Conservation (phyloP, 2,888 invertebrate genomes). For the Stomorhina lunata region DNA sequence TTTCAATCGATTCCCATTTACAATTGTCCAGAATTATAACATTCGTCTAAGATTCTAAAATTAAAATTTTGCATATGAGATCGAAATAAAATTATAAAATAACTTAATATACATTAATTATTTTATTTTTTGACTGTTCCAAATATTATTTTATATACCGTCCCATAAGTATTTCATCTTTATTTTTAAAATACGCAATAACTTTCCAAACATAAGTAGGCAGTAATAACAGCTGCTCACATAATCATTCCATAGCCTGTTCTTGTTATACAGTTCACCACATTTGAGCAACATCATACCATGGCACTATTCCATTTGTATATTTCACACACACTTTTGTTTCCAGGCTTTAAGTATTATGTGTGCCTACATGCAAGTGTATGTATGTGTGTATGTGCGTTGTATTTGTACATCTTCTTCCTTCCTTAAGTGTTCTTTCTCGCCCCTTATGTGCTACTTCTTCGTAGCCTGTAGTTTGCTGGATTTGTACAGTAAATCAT, state of each 20-base stretch:
- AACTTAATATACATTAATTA: too few species aligned
- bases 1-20: too few species aligned
- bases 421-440: constrained; percentile 8
- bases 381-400: not conserved
- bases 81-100: too few species aligned
- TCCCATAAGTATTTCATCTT: not conserved
- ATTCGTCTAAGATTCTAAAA: too few species aligned
- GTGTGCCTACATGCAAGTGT: not conserved
- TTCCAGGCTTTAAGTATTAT: not conserved
- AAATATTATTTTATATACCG: not conserved
- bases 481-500: constrained; percentile 49
- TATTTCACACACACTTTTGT: constrained; percentile 10
- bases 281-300: not conserved
- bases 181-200: constrained; percentile 10
- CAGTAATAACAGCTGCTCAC: constrained; percentile 2
- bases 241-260: not conserved
- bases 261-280: not conserved
- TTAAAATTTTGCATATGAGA: too few species aligned
- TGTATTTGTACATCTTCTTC: constrained; percentile 18
- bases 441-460: constrained; percentile 13
- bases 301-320: constrained; percentile 9
- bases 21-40: too few species aligned
- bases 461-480: not conserved
- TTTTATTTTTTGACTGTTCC: not conserved
- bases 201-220: not conserved